Percentiles rank a stretch among this genome's conserved stretches.
Conservation (phyloP, 2,888 invertebrate species). For the Drosophila gaucha region DNA sequence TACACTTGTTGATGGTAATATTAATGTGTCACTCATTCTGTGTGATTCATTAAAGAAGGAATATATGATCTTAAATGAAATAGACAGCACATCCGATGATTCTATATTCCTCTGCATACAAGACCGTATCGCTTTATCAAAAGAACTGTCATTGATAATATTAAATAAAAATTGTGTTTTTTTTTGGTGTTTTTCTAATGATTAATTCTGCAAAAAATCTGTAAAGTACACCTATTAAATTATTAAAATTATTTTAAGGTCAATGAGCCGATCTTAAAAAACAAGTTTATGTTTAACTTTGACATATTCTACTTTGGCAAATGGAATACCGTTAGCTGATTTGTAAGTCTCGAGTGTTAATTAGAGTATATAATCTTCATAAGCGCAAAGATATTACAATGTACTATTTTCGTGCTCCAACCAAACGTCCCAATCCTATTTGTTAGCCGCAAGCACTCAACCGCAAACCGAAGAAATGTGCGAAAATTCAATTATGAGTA, state of each 20-base stretch:
- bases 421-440: slow-evolving; percentile 8
- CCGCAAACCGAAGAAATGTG: slow-evolving; percentile 19
- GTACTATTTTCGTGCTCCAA: slow-evolving; percentile 43
- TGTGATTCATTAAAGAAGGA: not conserved
- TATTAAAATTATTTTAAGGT: too few species aligned
- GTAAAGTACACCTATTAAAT: too few species aligned
- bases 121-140: too few species aligned
- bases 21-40: not conserved
- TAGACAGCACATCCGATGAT: not conserved
- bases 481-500: slow-evolving; percentile 71
- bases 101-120: not conserved
- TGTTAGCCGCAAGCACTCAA: not conserved
- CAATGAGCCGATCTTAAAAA: too few species aligned
- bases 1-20: not conserved
- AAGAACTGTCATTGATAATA: too few species aligned
- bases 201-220: too few species aligned
- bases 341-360: not conserved
- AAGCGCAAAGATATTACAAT: not conserved
- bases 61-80: not conserved
- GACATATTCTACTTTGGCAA: too few species aligned
- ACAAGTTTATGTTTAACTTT: too few species aligned
- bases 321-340: not conserved
- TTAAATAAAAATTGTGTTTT: too few species aligned
- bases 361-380: not conserved
- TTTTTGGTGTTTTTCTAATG: too few species aligned